Evolutionary conservation across 2,888 invertebrate genomes (phyloP), one percentile per base, ranked within the genome.

Genomic region (Lepas anatifera): DNA sequence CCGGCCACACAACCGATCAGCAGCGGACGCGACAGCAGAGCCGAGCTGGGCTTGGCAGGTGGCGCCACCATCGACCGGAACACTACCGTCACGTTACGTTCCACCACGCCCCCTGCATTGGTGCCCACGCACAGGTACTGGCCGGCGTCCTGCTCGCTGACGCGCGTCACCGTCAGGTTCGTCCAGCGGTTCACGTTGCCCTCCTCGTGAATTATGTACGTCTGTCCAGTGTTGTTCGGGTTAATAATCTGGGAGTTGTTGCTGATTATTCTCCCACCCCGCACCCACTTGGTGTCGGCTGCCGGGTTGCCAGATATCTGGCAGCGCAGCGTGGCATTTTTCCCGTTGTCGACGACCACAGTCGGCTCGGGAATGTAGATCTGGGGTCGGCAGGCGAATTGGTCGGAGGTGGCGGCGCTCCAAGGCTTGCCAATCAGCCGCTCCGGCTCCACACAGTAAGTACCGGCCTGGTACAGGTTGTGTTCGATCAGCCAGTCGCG

Each of bases 301-400:
- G 89, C 86, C 0, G 94, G 94, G 77, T 92, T 90, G 27, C 76
- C 76, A 37, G 72, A 74, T 16, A 77, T 74, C 27, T 74, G 72
- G 72, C 78, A 78, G 16, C 73, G 70, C 46, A 78, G 73, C 41
- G 78, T 77, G 22, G 75, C 76, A 70, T 77, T 78, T 39, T 75
- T 73, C 16, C 76, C 76, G 18, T 69, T 69, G 32, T 70, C 43
- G 11, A 72, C 73, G n/a, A 71, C 69, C 22, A 74, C 72, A 39
- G 71, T 68, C 32, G 70, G 72, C 52, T 73, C 73, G 7, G 71
- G 68, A n/a, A 74, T 71, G 11, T 77, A 78, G 73, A 92, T 87
- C 77, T 87, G 85, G 0, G 93, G 93, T 43, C 87, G 85, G 79
- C 94, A 94, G 37, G 91, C 89, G 81, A 93, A 93, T 74, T 89